These are phyloP conservation scores for Macrochelys suwanniensis DNA, from an alignment of 2,797 vertebrate genomes.

Conservation along the genomic window DNA sequence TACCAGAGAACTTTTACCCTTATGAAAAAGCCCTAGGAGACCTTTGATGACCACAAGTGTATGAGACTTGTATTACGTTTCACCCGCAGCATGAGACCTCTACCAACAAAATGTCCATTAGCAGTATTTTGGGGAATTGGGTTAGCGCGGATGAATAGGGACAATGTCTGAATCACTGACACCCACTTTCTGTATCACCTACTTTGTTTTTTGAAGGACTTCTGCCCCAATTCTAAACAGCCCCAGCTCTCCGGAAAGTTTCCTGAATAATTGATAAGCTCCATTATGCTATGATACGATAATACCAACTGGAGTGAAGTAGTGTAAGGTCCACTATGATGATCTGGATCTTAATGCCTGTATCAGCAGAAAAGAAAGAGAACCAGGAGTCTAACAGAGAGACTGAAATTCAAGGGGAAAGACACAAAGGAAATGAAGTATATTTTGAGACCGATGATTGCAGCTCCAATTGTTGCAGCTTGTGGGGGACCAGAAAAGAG, in stretches of 20 bases:
- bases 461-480: not conserved
- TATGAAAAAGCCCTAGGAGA: not conserved
- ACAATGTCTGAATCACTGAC: not conserved
- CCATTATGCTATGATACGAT: fast-evolving
- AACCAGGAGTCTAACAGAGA: not conserved
- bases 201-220: not conserved
- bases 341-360: not conserved
- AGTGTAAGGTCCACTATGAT: not conserved
- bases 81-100: not conserved
- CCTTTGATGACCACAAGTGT: not conserved
- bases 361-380: not conserved
- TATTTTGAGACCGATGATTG: not conserved
- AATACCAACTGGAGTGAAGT: not conserved
- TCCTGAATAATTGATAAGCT: not conserved
- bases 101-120: not conserved
- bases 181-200: not conserved
- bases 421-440: not conserved
- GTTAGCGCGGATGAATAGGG: fast-evolving
- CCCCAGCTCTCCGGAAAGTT: not conserved
- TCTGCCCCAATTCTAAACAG: not conserved
- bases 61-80: not conserved
- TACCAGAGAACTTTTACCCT: not conserved
- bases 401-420: not conserved
- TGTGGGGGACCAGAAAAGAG: not conserved
- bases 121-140: not conserved